A percentile compares a stretch with the other conserved stretches of the same genome.
Evolutionary conservation across 2,888 invertebrate species (phyloP).

Genomic region (Phyllotreta cruciferae): DNA sequence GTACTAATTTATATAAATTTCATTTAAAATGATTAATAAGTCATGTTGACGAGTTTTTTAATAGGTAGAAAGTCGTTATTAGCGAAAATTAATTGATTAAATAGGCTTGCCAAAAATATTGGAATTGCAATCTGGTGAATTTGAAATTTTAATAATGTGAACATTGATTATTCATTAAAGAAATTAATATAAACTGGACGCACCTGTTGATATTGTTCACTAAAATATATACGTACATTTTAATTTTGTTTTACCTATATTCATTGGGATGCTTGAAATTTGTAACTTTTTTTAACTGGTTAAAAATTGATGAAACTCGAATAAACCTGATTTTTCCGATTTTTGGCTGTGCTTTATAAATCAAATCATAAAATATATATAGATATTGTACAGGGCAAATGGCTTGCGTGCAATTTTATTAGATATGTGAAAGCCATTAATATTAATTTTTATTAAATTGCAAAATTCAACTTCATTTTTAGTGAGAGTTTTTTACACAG

Average conservation of each 20-base stretch:
- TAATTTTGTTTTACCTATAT: no score
- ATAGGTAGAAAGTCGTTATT: constrained; percentile 60
- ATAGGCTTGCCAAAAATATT: neutral
- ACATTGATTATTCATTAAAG: no score
- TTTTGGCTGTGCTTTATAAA: neutral
- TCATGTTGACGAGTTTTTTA: constrained; percentile 61
- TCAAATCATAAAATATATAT: constrained; percentile 49
- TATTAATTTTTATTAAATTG: constrained; percentile 49
- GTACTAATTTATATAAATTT: constrained; percentile 60
- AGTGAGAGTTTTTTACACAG: constrained; percentile 25
- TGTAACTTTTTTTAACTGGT: no score
- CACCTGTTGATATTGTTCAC: no score
- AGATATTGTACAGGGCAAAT: constrained; percentile 61
- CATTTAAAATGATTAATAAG: constrained; percentile 62
- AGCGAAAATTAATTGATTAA: constrained; percentile 25
- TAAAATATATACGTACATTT: no score
- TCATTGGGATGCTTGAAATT: no score
- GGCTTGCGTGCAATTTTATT: constrained; percentile 61
- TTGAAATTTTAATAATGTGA: no score
- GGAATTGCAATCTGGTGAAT: neutral
- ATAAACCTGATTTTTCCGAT: neutral
- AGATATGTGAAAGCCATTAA: constrained; percentile 56
- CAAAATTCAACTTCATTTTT: constrained; percentile 48
- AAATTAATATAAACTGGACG: no score
- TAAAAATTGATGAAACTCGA: no score